Percentiles rank a stretch among this genome's conserved stretches.
These are phyloP conservation scores for Heloderma charlesbogerti DNA, from an alignment of 2,113 vertebrate genomes.

Conservation along the genomic window DNA sequence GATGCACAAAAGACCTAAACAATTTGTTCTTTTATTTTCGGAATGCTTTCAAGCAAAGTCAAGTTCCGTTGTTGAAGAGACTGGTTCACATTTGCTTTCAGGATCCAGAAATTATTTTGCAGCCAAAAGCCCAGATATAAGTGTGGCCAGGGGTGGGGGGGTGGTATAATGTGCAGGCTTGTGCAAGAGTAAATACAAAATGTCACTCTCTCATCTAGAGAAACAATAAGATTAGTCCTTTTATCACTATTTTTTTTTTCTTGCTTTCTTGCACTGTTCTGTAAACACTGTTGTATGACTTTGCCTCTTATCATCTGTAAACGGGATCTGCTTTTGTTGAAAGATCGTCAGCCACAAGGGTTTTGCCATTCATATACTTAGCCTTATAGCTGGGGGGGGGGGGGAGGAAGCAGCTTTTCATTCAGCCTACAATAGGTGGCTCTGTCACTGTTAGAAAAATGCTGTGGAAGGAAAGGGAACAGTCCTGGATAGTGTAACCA, in stretches of 20 bases:
- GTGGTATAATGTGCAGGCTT: constrained; percentile 57
- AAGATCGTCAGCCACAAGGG: constrained; percentile 77
- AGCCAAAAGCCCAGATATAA: constrained; percentile 66
- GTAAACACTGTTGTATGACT: constrained; percentile 82
- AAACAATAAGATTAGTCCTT: constrained; percentile 83
- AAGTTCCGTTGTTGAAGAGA: constrained; percentile 57
- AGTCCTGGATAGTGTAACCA: constrained; percentile 65
- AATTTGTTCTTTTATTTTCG: constrained; percentile 44
- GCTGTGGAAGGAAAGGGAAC: constrained; percentile 53
- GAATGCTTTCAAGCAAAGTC: constrained; percentile 63
- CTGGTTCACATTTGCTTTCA: constrained; percentile 46
- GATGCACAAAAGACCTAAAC: neutral
- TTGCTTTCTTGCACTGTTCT: constrained; percentile 76
- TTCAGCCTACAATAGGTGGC: constrained; percentile 62
- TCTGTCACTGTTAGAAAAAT: constrained; percentile 53
- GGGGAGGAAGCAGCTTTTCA: constrained; percentile 71
- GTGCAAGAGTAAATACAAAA: constrained; percentile 77
- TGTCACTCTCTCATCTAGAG: constrained; percentile 74
- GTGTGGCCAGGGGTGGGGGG: constrained; percentile 54
- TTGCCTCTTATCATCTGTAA: constrained; percentile 79
- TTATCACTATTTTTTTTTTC: constrained; percentile 79
- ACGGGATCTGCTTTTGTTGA: constrained; percentile 80
- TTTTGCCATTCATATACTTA: constrained; percentile 71
- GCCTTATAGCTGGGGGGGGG: constrained; percentile 65
- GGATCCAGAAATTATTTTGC: constrained; percentile 74